These are phyloP conservation scores for Pterois miles DNA, from an alignment of 2,797 vertebrate genomes.

Conservation along the genomic window DNA sequence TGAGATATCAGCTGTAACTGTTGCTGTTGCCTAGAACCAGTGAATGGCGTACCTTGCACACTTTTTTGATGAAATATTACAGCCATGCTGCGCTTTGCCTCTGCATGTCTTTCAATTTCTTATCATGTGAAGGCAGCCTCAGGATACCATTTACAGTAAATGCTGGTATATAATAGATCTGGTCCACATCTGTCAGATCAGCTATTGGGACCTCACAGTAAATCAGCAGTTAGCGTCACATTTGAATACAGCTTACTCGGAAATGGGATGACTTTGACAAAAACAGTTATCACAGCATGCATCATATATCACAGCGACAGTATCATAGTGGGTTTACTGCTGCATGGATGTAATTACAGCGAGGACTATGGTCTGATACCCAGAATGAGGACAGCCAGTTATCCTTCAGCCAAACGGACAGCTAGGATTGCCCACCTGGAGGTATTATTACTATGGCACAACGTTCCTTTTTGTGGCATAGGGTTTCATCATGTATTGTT, in stretches of 20 bases:
- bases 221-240: slow-evolving; percentile 18
- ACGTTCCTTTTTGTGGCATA: slow-evolving; percentile 45
- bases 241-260: slow-evolving; percentile 11
- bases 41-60: no score
- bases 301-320: slow-evolving; percentile 1
- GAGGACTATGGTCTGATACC: slow-evolving; percentile 23
- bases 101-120: no score
- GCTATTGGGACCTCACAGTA: neutral
- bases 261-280: slow-evolving; percentile 8
- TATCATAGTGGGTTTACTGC: slow-evolving; percentile 9
- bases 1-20: no score
- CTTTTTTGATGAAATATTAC: no score
- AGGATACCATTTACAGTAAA: neutral
- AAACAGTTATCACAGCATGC: slow-evolving; percentile 15
- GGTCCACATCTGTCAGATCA: no score
- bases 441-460: slow-evolving; percentile 51
- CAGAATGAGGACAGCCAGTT: slow-evolving; percentile 64
- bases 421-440: slow-evolving; percentile 66
- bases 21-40: no score
- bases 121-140: neutral
- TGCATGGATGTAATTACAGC: slow-evolving; percentile 50
- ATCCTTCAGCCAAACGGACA: slow-evolving; percentile 14
- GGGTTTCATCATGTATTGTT: slow-evolving; percentile 61
- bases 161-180: no score
- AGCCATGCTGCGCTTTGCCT: no score